phyloP scores from a whole-genome alignment of 1,140 invertebrate species.

The Drosophila oshimai region DNA sequence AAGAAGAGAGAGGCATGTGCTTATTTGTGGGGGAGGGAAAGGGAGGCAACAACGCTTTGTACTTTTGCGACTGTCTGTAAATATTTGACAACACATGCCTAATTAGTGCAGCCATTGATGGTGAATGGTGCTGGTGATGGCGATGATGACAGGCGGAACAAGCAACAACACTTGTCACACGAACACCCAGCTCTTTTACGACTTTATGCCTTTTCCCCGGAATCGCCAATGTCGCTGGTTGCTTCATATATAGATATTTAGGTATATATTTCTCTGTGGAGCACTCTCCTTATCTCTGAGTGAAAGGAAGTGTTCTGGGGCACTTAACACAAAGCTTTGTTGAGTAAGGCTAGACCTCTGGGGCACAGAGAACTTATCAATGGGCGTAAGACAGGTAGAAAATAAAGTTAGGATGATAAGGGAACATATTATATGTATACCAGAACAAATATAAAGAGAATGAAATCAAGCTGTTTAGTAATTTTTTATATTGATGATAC shows the following conservation, averaged over 20 bases:
- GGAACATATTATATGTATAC: too few species aligned
- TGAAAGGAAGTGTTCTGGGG: constrained; percentile 40
- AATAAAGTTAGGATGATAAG: not conserved
- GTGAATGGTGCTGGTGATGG: too few species aligned
- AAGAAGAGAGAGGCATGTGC: not conserved
- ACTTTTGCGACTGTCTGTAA: constrained; percentile 76
- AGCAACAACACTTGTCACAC: constrained; percentile 60
- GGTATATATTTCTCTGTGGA: not conserved
- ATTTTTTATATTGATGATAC: too few species aligned
- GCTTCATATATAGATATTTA: not conserved
- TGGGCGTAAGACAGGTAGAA: constrained; percentile 47
- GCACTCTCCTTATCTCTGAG: constrained; percentile 37
- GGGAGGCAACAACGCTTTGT: constrained; percentile 59
- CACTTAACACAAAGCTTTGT: constrained; percentile 17
- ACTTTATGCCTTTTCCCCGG: constrained; percentile 68
- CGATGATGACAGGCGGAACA: constrained; percentile 73
- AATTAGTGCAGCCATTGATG: constrained; percentile 82
- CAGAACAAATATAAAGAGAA: too few species aligned
- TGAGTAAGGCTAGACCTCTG: constrained; percentile 52
- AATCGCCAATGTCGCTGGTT: constrained; percentile 34
- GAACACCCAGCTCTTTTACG: constrained; percentile 58
- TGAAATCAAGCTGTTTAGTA: not conserved
- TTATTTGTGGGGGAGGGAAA: not conserved
- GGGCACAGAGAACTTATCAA: constrained; percentile 52
- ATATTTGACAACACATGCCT: constrained; percentile 82